A percentile compares a stretch with the other conserved stretches of the same genome.
Conservation (phyloP, 2,797 vertebrate species). For the Tenualosa ilisha region DNA sequence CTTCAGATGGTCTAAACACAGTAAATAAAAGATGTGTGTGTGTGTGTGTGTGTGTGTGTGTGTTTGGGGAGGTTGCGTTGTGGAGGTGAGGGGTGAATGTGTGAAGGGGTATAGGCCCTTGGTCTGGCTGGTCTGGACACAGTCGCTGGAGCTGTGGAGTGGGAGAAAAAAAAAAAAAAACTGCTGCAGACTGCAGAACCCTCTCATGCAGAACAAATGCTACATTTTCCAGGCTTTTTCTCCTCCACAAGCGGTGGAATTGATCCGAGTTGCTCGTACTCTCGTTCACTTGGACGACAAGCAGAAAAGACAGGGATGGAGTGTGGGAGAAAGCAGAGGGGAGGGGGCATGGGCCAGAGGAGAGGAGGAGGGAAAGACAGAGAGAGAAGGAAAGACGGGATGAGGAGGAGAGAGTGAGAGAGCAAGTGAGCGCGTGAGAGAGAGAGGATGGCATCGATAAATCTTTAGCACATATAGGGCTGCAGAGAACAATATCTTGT, state of each 20-base stretch:
- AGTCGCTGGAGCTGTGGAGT: conserved; percentile 34
- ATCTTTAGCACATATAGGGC: conserved; percentile 54
- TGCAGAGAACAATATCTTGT: conserved; percentile 53
- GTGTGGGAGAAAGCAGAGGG: neutral
- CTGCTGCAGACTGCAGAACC: conserved; percentile 54
- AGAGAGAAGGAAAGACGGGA: neutral
- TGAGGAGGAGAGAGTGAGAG: neutral
- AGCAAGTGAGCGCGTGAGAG: neutral
- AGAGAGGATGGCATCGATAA: conserved; percentile 48
- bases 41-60: neutral
- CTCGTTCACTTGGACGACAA: conserved; percentile 44
- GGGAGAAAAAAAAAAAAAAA: conserved; percentile 30
- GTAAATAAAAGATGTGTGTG: neutral
- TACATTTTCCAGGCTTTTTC: conserved; percentile 54
- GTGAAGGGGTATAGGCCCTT: conserved; percentile 16
- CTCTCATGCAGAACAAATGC: conserved; percentile 61
- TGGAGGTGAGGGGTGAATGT: neutral
- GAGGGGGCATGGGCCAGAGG: no score
- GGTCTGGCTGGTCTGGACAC: conserved; percentile 13
- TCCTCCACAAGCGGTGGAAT: conserved; percentile 52
- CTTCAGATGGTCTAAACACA: neutral
- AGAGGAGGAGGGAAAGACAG: neutral
- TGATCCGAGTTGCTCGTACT: conserved; percentile 49
- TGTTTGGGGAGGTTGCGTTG: no score
- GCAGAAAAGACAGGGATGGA: conserved; percentile 15